These are phyloP conservation scores for Echiichthys vipera DNA, from an alignment of 2,797 vertebrate genomes.

Conservation along the genomic window DNA sequence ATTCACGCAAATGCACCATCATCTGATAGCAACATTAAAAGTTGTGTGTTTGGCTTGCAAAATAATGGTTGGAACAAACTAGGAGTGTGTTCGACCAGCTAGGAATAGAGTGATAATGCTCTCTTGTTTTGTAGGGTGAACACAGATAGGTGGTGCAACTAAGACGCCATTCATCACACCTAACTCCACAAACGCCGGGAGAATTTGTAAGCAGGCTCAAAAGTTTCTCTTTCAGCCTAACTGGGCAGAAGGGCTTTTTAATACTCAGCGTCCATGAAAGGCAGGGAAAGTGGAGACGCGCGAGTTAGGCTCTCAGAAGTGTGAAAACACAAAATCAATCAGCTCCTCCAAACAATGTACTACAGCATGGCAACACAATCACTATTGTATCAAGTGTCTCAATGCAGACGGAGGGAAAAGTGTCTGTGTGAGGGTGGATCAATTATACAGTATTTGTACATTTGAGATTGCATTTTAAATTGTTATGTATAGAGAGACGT, in stretches of 20 bases:
- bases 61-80: constrained; percentile 52
- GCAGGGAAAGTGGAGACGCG: constrained; percentile 39
- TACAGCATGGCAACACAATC: constrained; percentile 50
- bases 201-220: constrained; percentile 48
- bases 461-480: background rate
- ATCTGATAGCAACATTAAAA: constrained; percentile 30
- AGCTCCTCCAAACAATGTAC: constrained; percentile 39
- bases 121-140: constrained; percentile 43
- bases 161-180: constrained; percentile 61
- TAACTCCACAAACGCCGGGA: constrained; percentile 31
- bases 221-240: constrained; percentile 36
- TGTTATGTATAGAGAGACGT: background rate
- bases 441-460: background rate
- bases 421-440: background rate
- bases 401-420: constrained; percentile 7
- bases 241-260: constrained; percentile 32
- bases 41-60: constrained; percentile 33
- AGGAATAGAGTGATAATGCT: constrained; percentile 58
- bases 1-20: constrained; percentile 32
- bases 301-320: constrained; percentile 38
- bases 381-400: constrained; percentile 27
- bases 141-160: constrained; percentile 50
- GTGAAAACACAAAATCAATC: constrained; percentile 60
- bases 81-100: constrained; percentile 54
- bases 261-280: constrained; percentile 26